phyloP scores from a whole-genome alignment of 2,113 vertebrate species.

The Lamprologus ornatipinnis region DNA sequence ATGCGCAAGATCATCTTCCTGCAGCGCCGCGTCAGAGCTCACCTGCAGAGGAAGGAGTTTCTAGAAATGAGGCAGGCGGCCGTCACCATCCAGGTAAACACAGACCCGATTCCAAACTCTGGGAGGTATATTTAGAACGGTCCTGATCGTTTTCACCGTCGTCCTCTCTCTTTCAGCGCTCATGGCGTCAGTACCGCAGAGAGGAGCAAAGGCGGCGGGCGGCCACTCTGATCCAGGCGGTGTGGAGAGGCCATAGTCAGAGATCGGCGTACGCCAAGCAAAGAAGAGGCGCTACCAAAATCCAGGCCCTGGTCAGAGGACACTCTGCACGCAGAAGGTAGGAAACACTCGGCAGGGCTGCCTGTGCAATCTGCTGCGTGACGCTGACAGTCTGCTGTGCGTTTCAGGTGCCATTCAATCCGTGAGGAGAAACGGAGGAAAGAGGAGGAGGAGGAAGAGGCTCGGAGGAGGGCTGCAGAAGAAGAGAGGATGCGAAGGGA shows the following conservation, averaged over 20 bases:
- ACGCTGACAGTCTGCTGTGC: not conserved
- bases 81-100: slow-evolving; percentile 79
- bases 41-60: slow-evolving; percentile 80
- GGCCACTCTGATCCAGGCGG: slow-evolving; percentile 74
- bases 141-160: not conserved
- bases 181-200: slow-evolving; percentile 73
- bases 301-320: slow-evolving; percentile 85
- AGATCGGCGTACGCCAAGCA: slow-evolving; percentile 52
- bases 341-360: not conserved
- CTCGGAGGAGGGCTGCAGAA: slow-evolving; percentile 17
- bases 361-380: not conserved
- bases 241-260: slow-evolving; percentile 77
- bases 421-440: slow-evolving; percentile 59
- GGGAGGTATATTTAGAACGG: not conserved
- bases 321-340: slow-evolving; percentile 83
- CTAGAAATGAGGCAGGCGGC: slow-evolving; percentile 75
- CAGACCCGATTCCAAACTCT: not conserved
- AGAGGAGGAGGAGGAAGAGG: slow-evolving; percentile 32
- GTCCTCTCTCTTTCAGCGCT: slow-evolving; percentile 45
- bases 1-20: slow-evolving; percentile 89
- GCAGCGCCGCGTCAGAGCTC: slow-evolving; percentile 86
- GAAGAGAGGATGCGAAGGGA: slow-evolving; percentile 24
- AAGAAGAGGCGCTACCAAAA: slow-evolving; percentile 58
- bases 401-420: slow-evolving; percentile 57
- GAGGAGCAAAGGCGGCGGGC: slow-evolving; percentile 62